phyloP scores from a whole-genome alignment of 2,113 vertebrate species.

The Perca fluviatilis region DNA sequence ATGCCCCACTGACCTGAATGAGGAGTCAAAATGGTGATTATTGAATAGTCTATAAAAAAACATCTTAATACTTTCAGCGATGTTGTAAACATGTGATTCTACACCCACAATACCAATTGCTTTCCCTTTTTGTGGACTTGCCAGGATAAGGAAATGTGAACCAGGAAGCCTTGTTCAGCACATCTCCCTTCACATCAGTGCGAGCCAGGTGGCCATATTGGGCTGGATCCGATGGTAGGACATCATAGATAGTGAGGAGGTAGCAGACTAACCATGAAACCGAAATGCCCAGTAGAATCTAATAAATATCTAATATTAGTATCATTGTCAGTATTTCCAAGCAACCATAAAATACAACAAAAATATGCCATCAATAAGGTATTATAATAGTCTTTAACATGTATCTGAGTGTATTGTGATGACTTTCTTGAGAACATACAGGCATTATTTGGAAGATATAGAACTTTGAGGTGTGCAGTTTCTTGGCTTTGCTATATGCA shows the following conservation, averaged over 20 bases:
- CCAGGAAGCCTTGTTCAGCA: conserved; percentile 89
- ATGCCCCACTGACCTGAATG: conserved; percentile 93
- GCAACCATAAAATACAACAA: neutral
- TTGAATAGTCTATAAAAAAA: neutral
- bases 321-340: neutral
- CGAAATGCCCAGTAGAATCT: conserved; percentile 93
- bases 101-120: neutral
- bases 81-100: neutral
- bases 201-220: conserved; percentile 90
- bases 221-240: conserved; percentile 84
- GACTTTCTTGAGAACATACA: conserved; percentile 72
- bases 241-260: conserved; percentile 86
- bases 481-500: conserved; percentile 83
- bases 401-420: neutral
- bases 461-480: conserved; percentile 82
- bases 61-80: neutral
- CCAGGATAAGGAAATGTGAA: conserved; percentile 92
- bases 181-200: conserved; percentile 88
- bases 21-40: neutral
- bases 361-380: neutral
- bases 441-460: conserved; percentile 94
- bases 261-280: conserved; percentile 93
- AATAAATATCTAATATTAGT: conserved; percentile 57
- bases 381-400: neutral
- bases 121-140: conserved; percentile 3